These are phyloP conservation scores for Chaetodon trifascialis DNA, from an alignment of 2,113 vertebrate genomes.

Conservation along the genomic window DNA sequence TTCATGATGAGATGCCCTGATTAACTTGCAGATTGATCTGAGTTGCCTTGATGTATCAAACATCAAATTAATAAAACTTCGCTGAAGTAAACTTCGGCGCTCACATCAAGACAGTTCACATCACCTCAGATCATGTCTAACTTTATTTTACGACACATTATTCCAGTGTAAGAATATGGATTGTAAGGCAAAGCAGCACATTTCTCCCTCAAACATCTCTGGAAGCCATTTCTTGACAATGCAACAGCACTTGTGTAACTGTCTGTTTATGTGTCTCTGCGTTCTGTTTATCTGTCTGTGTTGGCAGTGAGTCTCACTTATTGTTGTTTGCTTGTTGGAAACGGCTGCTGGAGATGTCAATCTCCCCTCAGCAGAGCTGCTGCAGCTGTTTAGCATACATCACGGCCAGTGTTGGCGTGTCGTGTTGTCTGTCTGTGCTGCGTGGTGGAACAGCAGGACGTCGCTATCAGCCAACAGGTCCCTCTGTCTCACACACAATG, in stretches of 20 bases:
- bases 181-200: neutral
- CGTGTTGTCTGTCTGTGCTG: conserved; percentile 49
- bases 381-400: conserved; percentile 71
- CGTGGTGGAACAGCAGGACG: conserved; percentile 48
- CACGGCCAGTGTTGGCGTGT: conserved; percentile 43
- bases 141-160: neutral
- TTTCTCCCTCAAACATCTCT: neutral
- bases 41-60: conserved; percentile 33
- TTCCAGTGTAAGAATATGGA: neutral
- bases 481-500: conserved; percentile 32
- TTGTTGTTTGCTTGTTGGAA: conserved; percentile 65
- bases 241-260: conserved; percentile 21
- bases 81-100: conserved; percentile 16
- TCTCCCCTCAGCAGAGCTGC: conserved; percentile 52
- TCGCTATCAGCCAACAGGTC: conserved; percentile 60
- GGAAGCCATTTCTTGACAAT: conserved; percentile 12
- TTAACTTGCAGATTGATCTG: conserved; percentile 42
- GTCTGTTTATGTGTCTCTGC: conserved; percentile 29
- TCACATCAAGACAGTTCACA: conserved; percentile 2
- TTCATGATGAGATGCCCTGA: conserved; percentile 25
- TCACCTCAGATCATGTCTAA: neutral
- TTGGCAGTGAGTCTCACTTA: conserved; percentile 53
- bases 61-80: conserved; percentile 25
- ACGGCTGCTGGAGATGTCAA: conserved; percentile 66
- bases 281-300: conserved; percentile 42